These are phyloP conservation scores for Chanos chanos DNA, from an alignment of 2,797 vertebrate genomes.

Conservation along the genomic window DNA sequence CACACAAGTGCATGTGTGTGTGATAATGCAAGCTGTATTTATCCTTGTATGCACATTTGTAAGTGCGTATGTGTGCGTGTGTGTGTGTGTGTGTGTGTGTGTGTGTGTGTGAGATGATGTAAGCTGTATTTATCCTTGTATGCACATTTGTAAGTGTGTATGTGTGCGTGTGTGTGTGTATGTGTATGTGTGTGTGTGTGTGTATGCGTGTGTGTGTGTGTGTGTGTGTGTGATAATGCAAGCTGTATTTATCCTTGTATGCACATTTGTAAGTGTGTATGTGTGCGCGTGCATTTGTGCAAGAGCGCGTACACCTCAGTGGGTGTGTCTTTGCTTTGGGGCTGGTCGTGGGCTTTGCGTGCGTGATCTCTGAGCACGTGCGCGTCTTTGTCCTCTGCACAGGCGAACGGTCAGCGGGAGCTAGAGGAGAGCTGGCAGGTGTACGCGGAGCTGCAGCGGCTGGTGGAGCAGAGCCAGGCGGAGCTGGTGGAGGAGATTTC, in stretches of 20 bases:
- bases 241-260: background rate
- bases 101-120: background rate
- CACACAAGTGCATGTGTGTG: background rate
- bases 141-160: background rate
- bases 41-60: background rate
- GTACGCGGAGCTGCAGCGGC: constrained; percentile 70
- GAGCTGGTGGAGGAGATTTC: constrained; percentile 74
- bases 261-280: background rate
- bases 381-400: background rate
- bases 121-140: background rate
- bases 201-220: background rate
- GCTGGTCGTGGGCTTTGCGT: background rate
- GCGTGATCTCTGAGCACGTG: no score
- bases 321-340: background rate
- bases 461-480: constrained; percentile 76
- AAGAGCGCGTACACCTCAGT: background rate
- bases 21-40: background rate
- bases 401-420: constrained; percentile 69
- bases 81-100: background rate
- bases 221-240: background rate
- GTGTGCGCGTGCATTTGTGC: background rate
- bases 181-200: background rate
- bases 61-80: background rate
- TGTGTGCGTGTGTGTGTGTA: background rate
- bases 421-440: constrained; percentile 78